phyloP scores from a whole-genome alignment of 2,888 invertebrate species.

The Lithodes maja region DNA sequence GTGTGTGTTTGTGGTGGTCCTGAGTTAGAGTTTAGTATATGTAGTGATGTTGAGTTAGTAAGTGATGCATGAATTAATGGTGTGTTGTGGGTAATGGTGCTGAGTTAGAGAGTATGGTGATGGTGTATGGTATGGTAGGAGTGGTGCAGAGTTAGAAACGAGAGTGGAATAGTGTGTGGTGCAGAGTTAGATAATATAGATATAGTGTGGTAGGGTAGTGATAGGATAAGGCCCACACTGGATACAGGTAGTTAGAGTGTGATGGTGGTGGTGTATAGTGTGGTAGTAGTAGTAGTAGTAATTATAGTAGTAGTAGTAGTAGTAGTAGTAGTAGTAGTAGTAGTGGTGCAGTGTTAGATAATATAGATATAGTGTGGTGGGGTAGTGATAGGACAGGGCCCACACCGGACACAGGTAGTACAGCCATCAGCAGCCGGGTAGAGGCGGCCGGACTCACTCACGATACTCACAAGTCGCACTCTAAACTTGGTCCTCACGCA shows the following conservation, averaged over 20 bases:
- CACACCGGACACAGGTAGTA: conserved; percentile 69
- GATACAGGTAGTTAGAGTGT: not conserved
- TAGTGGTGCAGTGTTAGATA: conserved; percentile 55
- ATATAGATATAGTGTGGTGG: conserved; percentile 53
- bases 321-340: conserved; percentile 58
- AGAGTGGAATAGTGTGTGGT: conserved; percentile 42
- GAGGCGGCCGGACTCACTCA: conserved; percentile 66
- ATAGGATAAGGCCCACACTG: too few species aligned
- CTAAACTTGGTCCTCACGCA: conserved; percentile 70
- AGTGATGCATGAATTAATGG: too few species aligned
- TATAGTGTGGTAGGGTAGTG: conserved; percentile 9
- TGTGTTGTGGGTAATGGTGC: not conserved
- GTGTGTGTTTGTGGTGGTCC: too few species aligned
- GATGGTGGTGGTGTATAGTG: conserved; percentile 41
- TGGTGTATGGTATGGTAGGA: not conserved
- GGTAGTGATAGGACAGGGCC: conserved; percentile 67
- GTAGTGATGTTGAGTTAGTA: too few species aligned
- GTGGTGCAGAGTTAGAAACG: not conserved
- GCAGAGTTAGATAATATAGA: conserved; percentile 43
- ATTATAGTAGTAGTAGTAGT: conserved; percentile 48
- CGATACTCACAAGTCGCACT: conserved; percentile 70
- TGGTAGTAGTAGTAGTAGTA: conserved; percentile 48
- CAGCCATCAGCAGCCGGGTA: conserved; percentile 64
- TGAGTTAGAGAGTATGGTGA: not conserved
- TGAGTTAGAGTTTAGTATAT: too few species aligned